phyloP scores from a whole-genome alignment of 2,888 invertebrate genomes.

The Germaria angustata region DNA sequence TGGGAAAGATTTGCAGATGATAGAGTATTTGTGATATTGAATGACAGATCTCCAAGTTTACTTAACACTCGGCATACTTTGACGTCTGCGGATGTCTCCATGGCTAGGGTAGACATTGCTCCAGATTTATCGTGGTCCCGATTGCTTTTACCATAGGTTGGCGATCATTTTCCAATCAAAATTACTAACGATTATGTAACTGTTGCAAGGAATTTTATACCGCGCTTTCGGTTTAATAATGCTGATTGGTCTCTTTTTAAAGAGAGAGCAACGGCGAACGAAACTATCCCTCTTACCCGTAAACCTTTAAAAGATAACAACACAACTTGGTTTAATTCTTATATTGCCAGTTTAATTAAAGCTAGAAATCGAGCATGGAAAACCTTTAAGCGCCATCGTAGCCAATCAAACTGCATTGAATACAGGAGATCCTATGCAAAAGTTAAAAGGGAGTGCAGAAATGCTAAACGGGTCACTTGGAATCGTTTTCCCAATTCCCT shows the following conservation, averaged over 20 bases:
- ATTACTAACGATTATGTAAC: not conserved
- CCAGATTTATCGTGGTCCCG: too few relatives aligned
- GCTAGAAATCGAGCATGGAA: not conserved
- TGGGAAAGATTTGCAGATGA: not conserved
- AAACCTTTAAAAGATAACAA: not conserved
- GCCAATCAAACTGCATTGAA: too few relatives aligned
- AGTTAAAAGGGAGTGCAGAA: not conserved
- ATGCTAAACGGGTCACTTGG: not conserved
- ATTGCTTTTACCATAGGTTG: not conserved
- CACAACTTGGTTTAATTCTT: not conserved
- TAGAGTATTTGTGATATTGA: not conserved
- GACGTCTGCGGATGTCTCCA: too few relatives aligned
- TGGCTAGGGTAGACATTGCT: not conserved
- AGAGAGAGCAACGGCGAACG: not conserved
- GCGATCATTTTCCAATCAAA: slow-evolving; percentile 17
- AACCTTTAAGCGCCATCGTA: not conserved
- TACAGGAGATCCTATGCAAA: too few relatives aligned
- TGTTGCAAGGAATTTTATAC: too few relatives aligned
- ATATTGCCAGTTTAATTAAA: not conserved
- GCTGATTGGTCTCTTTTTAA: too few relatives aligned
- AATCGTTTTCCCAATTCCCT: too few relatives aligned
- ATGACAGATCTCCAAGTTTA: not conserved
- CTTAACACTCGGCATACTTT: not conserved
- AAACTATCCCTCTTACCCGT: not conserved
- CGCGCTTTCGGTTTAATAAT: too few relatives aligned